These are phyloP conservation scores for Hirundo rustica DNA, from an alignment of 2,797 vertebrate genomes.

Conservation along the genomic window DNA sequence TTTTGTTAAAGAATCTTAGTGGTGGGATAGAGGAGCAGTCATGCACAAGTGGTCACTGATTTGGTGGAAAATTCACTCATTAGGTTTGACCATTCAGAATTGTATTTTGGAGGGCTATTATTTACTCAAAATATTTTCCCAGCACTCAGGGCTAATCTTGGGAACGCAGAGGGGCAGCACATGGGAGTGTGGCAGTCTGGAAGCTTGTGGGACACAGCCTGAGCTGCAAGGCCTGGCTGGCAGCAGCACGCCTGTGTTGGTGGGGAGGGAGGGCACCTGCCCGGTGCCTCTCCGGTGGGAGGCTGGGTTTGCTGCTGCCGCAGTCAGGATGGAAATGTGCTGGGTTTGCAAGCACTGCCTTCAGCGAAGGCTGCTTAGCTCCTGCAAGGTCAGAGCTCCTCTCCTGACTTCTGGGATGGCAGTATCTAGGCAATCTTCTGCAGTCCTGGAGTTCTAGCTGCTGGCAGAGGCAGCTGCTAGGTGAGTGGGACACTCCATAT, in stretches of 20 bases:
- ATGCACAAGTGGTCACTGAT: not conserved
- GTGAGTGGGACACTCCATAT: fast-evolving
- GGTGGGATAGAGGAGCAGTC: not conserved
- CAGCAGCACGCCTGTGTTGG: not conserved
- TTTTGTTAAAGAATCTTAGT: not conserved
- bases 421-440: not conserved
- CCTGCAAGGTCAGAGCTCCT: not conserved
- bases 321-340: not conserved
- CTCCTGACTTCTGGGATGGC: not conserved
- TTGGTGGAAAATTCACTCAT: not conserved
- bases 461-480: not conserved
- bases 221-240: fast-evolving
- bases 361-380: not conserved
- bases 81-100: not conserved
- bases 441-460: not conserved
- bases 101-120: not conserved
- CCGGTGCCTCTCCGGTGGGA: not conserved
- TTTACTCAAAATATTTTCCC: not conserved
- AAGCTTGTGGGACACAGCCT: too few relatives aligned
- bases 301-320: not conserved
- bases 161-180: not conserved
- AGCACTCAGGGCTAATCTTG: not conserved
- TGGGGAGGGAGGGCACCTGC: not conserved
- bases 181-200: not conserved
- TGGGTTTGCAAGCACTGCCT: not conserved